Evolutionary conservation across 2,797 vertebrate genomes (phyloP), one percentile per base, ranked within the genome.

Genomic region (Lerista edwardsae): DNA sequence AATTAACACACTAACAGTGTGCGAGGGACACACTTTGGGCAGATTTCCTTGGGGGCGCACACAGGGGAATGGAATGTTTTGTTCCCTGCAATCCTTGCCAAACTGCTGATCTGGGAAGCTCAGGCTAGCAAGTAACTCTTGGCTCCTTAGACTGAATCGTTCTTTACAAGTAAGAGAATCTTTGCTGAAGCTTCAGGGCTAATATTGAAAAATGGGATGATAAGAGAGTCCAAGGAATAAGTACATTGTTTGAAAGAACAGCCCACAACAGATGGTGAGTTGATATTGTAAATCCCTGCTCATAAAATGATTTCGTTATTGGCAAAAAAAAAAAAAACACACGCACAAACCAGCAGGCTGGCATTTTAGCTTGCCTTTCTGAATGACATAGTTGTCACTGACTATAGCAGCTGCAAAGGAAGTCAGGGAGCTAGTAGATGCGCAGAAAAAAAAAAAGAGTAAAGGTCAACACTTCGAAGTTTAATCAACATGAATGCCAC

Each of bases 281-380:
- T 88, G 69, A 90, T 87, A 89, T 77, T 86, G 85, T 31, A 85
- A 67, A 88, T 62, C 17, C 67, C 21, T 44, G 27, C 59, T 92
- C 84, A 74, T 44, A 62, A 72, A 83, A 87, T 59, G 76, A 75
- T 87, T 89, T 82, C 79, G 72, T 78, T 86, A 1, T 69, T 93
- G 90, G 76, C 64, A 89, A 44, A 25, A n/a, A n/a, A n/a, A n/a
- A n/a, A n/a, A n/a, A n/a, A n/a, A 41, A 71, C 84, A 86, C 55
- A 89, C 41, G n/a, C 31, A 74, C 86, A 90, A 39, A 41, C 41
- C 81, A 91, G 84, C 55, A 86, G 73, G 78, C 81, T 91, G 80
- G 59, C 64, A 61, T 1, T 2, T 82, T 88, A 92, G 27, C 86
- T 83, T 87, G 68, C 12, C 79, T 75, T 25, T 81, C 23, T 80